Conservation (phyloP, 2,888 invertebrate species). For the Apotomis capreana region DNA sequence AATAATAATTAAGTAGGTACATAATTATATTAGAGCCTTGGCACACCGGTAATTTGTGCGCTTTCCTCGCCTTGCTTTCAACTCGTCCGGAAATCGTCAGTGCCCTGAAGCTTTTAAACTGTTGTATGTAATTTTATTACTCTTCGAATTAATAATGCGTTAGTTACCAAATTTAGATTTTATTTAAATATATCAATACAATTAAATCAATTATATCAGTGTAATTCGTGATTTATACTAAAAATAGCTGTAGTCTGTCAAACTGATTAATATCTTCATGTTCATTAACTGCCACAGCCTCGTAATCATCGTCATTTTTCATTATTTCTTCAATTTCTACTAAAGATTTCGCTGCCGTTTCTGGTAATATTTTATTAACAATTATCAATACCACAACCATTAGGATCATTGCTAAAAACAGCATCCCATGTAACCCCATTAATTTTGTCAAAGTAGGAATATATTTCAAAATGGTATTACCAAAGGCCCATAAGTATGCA, state of each 20-base stretch:
- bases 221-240: constrained; percentile 30
- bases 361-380: constrained; percentile 47
- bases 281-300: constrained; percentile 42
- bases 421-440: constrained; percentile 45
- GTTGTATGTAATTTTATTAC: too few relatives aligned
- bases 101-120: too few relatives aligned
- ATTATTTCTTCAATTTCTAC: constrained; percentile 47
- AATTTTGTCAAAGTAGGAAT: constrained; percentile 41
- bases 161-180: too few relatives aligned
- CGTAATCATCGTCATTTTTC: constrained; percentile 39
- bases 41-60: too few relatives aligned
- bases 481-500: constrained; percentile 50
- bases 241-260: constrained; percentile 47
- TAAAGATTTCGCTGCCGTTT: constrained; percentile 46
- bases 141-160: too few relatives aligned
- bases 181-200: too few relatives aligned
- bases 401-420: constrained; percentile 40
- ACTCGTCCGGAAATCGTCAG: too few relatives aligned
- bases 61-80: too few relatives aligned
- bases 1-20: too few relatives aligned
- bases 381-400: constrained; percentile 45
- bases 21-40: too few relatives aligned
- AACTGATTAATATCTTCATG: constrained; percentile 42
- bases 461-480: constrained; percentile 47
- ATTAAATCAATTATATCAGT: too few relatives aligned